Evolutionary conservation across 2,797 vertebrate genomes (phyloP).

Genomic region (Tachyglossus aculeatus): DNA sequence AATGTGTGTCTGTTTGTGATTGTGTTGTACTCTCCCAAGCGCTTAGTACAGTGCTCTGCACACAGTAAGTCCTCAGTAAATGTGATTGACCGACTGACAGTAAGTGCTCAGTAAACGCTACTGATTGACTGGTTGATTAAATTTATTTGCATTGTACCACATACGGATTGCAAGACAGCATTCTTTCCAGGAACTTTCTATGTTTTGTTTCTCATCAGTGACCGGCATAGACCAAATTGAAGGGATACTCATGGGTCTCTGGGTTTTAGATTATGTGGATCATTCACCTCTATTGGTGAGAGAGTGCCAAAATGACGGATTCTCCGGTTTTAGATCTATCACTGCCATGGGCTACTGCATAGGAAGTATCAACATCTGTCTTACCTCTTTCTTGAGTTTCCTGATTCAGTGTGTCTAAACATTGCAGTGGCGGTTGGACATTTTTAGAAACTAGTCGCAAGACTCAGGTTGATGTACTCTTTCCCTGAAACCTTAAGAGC

Average conservation of each 20-base stretch:
- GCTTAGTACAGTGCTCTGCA: no score
- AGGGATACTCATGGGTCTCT: slow-evolving; percentile 54
- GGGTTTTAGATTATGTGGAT: slow-evolving; percentile 73
- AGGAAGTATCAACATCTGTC: slow-evolving; percentile 80
- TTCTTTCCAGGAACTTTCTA: slow-evolving; percentile 52
- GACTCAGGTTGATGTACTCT: slow-evolving; percentile 48
- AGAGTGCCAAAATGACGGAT: slow-evolving; percentile 73
- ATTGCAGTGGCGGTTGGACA: slow-evolving; percentile 70
- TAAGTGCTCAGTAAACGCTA: no score
- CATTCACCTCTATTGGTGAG: slow-evolving; percentile 80
- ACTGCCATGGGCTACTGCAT: slow-evolving; percentile 82
- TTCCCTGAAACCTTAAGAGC: slow-evolving; percentile 63
- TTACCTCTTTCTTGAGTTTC: slow-evolving; percentile 72
- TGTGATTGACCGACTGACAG: no score
- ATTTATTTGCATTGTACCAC: accelerated
- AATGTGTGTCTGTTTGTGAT: no score
- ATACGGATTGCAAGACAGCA: slow-evolving; percentile 13
- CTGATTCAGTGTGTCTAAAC: slow-evolving; percentile 78
- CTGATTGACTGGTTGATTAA: no score
- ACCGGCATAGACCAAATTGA: slow-evolving; percentile 46
- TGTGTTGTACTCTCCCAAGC: no score
- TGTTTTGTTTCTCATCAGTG: slow-evolving; percentile 44
- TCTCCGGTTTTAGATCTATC: slow-evolving; percentile 76
- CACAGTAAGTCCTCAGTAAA: no score
- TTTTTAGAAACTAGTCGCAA: slow-evolving; percentile 67